Percentiles rank a stretch among this genome's conserved stretches.
These are phyloP conservation scores for Nothoprocta pentlandii DNA, from an alignment of 2,113 vertebrate species.

Conservation along the genomic window DNA sequence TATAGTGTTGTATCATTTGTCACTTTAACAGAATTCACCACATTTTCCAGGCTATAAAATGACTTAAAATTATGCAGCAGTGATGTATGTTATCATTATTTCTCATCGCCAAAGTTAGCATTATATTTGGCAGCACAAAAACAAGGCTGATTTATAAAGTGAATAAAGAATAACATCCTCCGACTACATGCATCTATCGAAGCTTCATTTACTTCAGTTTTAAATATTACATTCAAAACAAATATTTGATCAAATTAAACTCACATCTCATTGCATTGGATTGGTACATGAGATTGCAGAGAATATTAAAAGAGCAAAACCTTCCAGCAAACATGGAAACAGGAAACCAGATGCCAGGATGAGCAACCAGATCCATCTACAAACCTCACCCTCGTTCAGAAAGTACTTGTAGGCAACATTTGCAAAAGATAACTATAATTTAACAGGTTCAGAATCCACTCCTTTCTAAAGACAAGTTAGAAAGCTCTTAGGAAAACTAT, in stretches of 20 bases:
- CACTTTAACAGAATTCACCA: conserved; percentile 77
- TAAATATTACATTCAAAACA: conserved; percentile 57
- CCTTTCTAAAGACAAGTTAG: neutral
- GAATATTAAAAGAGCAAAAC: neutral
- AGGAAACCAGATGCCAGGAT: neutral
- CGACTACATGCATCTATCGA: conserved; percentile 53
- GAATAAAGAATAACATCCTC: conserved; percentile 77
- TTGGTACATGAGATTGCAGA: conserved; percentile 41
- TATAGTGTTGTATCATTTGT: conserved; percentile 76
- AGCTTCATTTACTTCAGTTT: conserved; percentile 75
- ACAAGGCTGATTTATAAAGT: conserved; percentile 75
- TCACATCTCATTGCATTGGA: neutral
- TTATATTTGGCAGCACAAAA: conserved; percentile 71
- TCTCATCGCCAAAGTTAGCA: conserved; percentile 73
- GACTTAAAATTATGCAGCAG: conserved; percentile 76
- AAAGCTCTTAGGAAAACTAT: neutral
- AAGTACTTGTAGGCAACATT: neutral
- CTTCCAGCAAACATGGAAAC: neutral
- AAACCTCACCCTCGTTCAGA: neutral
- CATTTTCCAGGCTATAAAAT: conserved; percentile 79
- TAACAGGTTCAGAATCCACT: neutral
- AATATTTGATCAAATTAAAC: conserved; percentile 65
- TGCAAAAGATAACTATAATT: neutral
- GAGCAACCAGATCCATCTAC: neutral
- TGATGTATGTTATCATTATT: conserved; percentile 77